Evolutionary conservation across 2,797 vertebrate genomes (phyloP).

Genomic region (Chaunax sp.): DNA sequence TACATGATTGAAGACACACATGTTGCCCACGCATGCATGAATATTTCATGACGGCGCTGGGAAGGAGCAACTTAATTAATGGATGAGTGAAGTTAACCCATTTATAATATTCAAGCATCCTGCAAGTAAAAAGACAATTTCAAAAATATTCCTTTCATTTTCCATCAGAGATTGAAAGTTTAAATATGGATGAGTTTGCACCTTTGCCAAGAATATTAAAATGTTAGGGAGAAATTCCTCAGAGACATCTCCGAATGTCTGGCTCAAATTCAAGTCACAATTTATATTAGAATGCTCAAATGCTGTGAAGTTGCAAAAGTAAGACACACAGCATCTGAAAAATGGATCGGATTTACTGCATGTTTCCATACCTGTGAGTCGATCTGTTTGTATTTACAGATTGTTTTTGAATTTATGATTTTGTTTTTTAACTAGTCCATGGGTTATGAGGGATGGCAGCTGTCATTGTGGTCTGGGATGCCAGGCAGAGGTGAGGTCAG

Average conservation of each 20-base stretch:
- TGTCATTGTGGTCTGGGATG: not conserved
- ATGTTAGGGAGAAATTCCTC: constrained; percentile 2
- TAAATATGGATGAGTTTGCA: constrained; percentile 31
- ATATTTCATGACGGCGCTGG: constrained; percentile 48
- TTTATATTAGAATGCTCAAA: not conserved
- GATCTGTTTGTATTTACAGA: no score
- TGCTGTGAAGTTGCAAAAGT: not conserved
- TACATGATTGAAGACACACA: constrained; percentile 29
- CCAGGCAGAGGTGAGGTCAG: no score
- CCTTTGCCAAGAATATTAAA: constrained; percentile 27
- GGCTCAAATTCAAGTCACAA: constrained; percentile 5
- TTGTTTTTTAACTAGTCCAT: not conserved
- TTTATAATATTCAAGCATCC: constrained; percentile 58
- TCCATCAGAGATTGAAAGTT: constrained; percentile 23
- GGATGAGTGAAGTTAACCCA: constrained; percentile 55
- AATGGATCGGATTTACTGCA: not conserved
- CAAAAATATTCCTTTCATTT: constrained; percentile 36
- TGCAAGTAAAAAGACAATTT: constrained; percentile 28
- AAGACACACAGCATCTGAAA: constrained; percentile 4
- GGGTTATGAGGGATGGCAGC: not conserved
- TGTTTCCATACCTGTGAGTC: not conserved
- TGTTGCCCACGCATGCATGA: constrained; percentile 41
- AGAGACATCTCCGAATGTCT: constrained; percentile 3
- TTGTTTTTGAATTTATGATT: no score
- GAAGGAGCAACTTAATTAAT: constrained; percentile 54